Evolutionary conservation across 1,140 invertebrate species (phyloP).

Genomic region (Drosophila repleta): DNA sequence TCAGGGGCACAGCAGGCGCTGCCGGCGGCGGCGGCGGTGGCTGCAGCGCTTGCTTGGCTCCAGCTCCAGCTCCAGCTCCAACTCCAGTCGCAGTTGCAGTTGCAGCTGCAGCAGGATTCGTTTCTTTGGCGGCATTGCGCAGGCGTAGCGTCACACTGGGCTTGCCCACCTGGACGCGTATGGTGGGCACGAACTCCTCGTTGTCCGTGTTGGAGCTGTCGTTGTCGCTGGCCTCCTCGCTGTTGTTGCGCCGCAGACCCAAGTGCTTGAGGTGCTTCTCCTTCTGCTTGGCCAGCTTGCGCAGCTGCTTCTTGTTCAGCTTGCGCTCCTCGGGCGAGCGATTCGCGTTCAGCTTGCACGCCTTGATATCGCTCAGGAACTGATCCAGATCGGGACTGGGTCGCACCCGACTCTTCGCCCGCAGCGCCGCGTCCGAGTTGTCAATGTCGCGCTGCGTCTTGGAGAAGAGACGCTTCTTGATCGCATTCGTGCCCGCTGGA

Average conservation of each 20-base stretch:
- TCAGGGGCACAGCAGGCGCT: conserved; percentile 6
- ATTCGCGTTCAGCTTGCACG: conserved; percentile 64
- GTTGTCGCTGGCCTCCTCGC: conserved; percentile 69
- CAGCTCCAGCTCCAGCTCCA: conserved; percentile 5
- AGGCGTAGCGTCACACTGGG: conserved; percentile 74
- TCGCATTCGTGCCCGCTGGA: conserved; percentile 57
- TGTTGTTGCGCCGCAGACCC: conserved; percentile 82
- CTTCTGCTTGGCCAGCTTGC: conserved; percentile 84
- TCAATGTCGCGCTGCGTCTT: conserved; percentile 71
- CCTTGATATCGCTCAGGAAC: conserved; percentile 78
- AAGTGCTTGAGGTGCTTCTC: conserved; percentile 86
- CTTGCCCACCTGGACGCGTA: conserved; percentile 73
- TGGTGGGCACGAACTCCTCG: conserved; percentile 81
- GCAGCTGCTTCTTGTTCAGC: conserved; percentile 78
- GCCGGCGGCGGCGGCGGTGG: neutral
- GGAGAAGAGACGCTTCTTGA: conserved; percentile 74
- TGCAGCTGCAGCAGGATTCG: conserved; percentile 37
- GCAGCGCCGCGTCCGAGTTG: conserved; percentile 58
- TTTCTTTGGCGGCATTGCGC: conserved; percentile 64
- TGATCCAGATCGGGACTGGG: conserved; percentile 75
- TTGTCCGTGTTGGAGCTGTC: conserved; percentile 77
- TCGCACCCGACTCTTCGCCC: conserved; percentile 47
- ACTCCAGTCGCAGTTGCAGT: neutral
- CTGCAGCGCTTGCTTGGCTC: conserved; percentile 10
- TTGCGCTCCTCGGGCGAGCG: conserved; percentile 81